phyloP scores from a whole-genome alignment of 1,140 invertebrate genomes.

The Heliconius nattereri region DNA sequence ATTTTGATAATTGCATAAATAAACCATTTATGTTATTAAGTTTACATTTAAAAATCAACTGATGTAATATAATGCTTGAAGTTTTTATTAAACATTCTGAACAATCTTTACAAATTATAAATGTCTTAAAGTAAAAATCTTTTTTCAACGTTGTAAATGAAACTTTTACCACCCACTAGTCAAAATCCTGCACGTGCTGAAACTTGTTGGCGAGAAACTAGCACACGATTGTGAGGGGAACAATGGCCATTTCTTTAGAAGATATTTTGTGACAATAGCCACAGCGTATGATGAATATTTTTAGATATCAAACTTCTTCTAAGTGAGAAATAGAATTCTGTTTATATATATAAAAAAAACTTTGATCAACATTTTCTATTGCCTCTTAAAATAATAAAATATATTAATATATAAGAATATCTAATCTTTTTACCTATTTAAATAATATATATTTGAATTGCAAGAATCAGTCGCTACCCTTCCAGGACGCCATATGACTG shows the following conservation, averaged over 20 bases:
- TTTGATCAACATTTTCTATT: too few species aligned
- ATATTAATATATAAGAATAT: not conserved
- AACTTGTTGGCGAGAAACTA: slow-evolving; percentile 38
- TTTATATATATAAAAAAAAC: too few species aligned
- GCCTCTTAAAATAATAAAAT: not conserved
- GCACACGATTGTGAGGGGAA: slow-evolving; percentile 31
- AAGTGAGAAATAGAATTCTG: not conserved
- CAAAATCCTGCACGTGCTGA: slow-evolving; percentile 36
- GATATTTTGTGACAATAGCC: slow-evolving; percentile 26
- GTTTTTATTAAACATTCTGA: not conserved
- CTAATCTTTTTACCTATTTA: too few species aligned
- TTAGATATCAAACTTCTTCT: not conserved
- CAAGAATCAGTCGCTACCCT: slow-evolving; percentile 43
- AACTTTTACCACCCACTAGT: not conserved
- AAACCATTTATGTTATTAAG: too few species aligned
- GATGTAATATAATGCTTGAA: not conserved
- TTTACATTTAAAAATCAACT: not conserved
- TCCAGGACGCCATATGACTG: slow-evolving; percentile 37
- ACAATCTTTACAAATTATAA: not conserved
- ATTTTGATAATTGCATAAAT: not conserved
- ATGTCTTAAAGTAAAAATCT: not conserved
- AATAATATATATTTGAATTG: not conserved
- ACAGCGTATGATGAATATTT: slow-evolving; percentile 21
- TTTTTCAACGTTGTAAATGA: not conserved
- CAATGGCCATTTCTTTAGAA: slow-evolving; percentile 32